phyloP scores from a whole-genome alignment of 2,888 invertebrate genomes.

The Ennomos quercinarius region DNA sequence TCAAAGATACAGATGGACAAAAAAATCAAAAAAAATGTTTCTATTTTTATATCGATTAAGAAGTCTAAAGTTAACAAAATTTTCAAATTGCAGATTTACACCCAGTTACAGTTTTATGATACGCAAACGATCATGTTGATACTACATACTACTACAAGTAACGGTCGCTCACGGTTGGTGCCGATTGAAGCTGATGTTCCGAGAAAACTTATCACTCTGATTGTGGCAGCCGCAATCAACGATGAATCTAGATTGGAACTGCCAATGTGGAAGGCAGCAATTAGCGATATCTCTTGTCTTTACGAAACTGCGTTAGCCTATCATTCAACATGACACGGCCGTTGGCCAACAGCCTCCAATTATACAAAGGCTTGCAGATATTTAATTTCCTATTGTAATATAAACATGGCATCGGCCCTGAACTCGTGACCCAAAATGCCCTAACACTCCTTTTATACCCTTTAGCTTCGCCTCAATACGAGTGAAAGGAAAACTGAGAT shows the following conservation, averaged over 20 bases:
- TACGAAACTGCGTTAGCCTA: constrained; percentile 12
- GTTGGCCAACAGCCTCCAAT: constrained; percentile 24
- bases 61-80: too few relatives aligned
- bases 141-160: constrained; percentile 48
- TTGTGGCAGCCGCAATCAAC: constrained; percentile 25
- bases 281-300: constrained; percentile 21
- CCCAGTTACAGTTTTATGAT: too few relatives aligned
- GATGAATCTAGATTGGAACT: constrained; percentile 25
- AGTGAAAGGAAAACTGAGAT: constrained; percentile 77
- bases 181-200: constrained; percentile 32
- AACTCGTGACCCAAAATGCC: constrained; percentile 65
- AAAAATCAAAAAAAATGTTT: too few relatives aligned
- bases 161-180: constrained; percentile 46
- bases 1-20: too few relatives aligned
- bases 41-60: too few relatives aligned
- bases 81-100: too few relatives aligned
- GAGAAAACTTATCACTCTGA: constrained; percentile 38
- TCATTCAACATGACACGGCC: constrained; percentile 19
- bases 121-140: constrained; percentile 55
- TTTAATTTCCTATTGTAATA: constrained; percentile 43
- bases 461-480: constrained; percentile 62
- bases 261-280: constrained; percentile 19
- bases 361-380: constrained; percentile 23
- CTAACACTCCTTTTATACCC: constrained; percentile 62
- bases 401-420: constrained; percentile 49